Conservation (phyloP, 2,113 vertebrate species). For the Galeopterus variegatus region DNA sequence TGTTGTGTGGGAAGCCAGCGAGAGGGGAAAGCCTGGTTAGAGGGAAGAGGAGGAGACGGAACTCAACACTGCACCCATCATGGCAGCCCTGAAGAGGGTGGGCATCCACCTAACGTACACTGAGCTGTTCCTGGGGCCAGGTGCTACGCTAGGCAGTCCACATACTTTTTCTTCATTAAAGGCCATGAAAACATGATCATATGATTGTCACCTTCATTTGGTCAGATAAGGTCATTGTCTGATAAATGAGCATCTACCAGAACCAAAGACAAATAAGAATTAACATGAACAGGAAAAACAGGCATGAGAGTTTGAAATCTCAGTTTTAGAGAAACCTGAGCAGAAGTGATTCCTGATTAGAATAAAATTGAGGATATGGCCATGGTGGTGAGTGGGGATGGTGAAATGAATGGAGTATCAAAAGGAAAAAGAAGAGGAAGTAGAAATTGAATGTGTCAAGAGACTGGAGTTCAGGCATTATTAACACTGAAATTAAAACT, state of each 20-base stretch:
- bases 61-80: not conserved
- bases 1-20: not conserved
- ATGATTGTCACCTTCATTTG: not conserved
- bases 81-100: rapidly evolving
- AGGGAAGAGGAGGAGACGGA: too few relatives aligned
- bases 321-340: not conserved
- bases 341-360: not conserved
- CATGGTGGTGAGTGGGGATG: not conserved
- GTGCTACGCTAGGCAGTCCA: rapidly evolving
- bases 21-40: not conserved
- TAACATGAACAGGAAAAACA: not conserved
- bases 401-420: not conserved
- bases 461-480: not conserved
- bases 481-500: not conserved
- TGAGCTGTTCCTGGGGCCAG: rapidly evolving
- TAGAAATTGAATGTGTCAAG: not conserved
- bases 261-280: not conserved
- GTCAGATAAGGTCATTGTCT: not conserved
- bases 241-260: not conserved
- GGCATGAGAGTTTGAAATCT: not conserved
- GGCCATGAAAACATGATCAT: not conserved
- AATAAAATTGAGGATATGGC: not conserved
- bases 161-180: rapidly evolving
- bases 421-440: not conserved
- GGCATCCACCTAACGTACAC: not conserved